Evolutionary conservation across 2,888 invertebrate species (phyloP).

Genomic region (Tetranychus piercei): DNA sequence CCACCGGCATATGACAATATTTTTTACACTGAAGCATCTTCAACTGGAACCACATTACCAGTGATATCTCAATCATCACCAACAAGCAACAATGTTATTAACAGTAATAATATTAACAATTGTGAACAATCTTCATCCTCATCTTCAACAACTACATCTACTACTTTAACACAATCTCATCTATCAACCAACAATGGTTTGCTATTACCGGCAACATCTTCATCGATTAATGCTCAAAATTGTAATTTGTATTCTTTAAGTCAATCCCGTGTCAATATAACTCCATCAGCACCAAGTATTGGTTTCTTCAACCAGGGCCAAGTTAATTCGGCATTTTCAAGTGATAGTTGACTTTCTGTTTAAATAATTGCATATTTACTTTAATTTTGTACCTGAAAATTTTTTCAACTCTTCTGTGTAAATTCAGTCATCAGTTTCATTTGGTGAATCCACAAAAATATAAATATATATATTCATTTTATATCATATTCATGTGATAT

Average conservation of each 20-base stretch:
- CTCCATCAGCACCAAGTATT: background rate
- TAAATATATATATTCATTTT: no score
- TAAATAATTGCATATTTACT: background rate
- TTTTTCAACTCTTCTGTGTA: no score
- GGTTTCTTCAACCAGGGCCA: background rate
- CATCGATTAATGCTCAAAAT: background rate
- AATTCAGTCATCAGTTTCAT: no score
- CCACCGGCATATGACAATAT: conserved; percentile 12
- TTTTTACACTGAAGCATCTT: background rate
- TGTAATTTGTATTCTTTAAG: background rate
- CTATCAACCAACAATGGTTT: background rate
- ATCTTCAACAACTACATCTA: background rate
- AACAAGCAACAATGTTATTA: background rate
- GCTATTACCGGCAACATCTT: background rate
- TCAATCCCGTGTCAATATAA: background rate
- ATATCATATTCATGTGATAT: no score
- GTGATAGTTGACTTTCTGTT: background rate
- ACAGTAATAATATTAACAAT: no score
- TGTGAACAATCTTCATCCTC: background rate
- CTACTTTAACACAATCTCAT: background rate
- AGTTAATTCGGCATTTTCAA: background rate
- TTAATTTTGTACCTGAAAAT: no score
- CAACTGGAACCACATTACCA: background rate
- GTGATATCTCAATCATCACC: background rate
- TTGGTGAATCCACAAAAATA: no score